Percentiles rank a stretch among this genome's conserved stretches.
Conservation (phyloP, 2,113 vertebrate genomes). For the Dicrurus megarhynchus region DNA sequence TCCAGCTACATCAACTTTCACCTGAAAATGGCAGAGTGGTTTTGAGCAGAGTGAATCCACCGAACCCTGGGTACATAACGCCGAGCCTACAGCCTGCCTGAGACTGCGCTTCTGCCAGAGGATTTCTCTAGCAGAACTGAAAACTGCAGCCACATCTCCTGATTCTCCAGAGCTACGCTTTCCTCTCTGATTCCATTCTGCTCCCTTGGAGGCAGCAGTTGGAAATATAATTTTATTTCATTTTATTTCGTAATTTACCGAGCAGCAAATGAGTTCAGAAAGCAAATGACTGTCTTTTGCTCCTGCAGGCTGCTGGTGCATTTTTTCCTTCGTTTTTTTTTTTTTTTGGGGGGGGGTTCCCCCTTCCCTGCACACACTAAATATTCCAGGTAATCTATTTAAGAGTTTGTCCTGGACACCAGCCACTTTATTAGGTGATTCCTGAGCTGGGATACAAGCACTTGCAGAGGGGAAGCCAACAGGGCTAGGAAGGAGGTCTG, state of each 20-base stretch:
- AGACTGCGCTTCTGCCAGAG: not conserved
- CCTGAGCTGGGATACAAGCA: not conserved
- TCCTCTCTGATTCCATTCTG: not conserved
- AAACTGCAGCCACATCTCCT: not conserved
- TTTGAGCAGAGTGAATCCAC: not conserved
- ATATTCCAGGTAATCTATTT: not conserved
- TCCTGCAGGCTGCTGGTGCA: not conserved
- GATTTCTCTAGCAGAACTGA: not conserved
- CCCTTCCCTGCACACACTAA: not conserved
- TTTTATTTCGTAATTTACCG: not conserved
- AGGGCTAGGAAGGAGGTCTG: not conserved
- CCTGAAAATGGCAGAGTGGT: not conserved
- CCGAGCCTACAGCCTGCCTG: not conserved
- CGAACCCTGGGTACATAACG: not conserved
- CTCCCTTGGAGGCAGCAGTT: not conserved
- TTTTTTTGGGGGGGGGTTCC: not conserved
- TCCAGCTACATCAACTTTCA: not conserved
- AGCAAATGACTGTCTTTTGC: not conserved
- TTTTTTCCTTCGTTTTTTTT: not conserved
- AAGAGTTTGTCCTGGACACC: not conserved
- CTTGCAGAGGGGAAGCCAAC: not conserved
- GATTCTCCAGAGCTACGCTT: not conserved
- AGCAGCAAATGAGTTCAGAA: not conserved
- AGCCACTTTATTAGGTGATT: not conserved
- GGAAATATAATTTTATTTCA: constrained; percentile 3